Percentiles rank a stretch among this genome's conserved stretches.
These are phyloP conservation scores for Sarotherodon lohbergeri DNA, from an alignment of 2,113 vertebrate genomes.

Conservation along the genomic window DNA sequence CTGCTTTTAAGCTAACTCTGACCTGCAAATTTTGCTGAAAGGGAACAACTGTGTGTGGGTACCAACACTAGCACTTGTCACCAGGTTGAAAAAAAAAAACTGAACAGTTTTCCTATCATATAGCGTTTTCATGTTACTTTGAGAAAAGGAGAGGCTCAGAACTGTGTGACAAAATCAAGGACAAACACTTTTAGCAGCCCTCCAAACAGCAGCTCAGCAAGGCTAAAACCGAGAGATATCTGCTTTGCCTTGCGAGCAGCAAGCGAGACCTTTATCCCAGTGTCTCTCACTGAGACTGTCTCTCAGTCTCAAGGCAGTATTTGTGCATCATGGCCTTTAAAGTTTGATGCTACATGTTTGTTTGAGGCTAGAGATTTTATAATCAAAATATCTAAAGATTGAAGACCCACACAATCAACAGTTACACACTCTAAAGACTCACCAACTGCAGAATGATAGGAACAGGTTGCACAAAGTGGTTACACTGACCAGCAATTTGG, in stretches of 20 bases:
- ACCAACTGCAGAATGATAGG: background rate
- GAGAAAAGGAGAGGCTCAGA: too few species aligned
- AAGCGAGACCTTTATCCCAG: background rate
- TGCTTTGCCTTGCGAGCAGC: background rate
- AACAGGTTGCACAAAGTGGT: background rate
- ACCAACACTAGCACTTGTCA: too few species aligned
- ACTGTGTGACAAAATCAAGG: too few species aligned
- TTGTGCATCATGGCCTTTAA: background rate
- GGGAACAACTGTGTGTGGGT: too few species aligned
- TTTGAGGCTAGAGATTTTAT: background rate
- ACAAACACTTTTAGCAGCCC: too few species aligned
- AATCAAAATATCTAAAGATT: background rate
- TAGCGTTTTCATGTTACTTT: too few species aligned
- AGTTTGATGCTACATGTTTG: background rate
- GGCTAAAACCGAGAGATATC: background rate
- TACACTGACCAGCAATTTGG: background rate
- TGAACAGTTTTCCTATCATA: too few species aligned
- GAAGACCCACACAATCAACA: background rate
- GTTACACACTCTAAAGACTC: background rate
- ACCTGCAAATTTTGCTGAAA: background rate
- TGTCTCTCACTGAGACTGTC: background rate
- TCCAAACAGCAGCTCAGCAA: background rate
- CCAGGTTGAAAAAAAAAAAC: too few species aligned
- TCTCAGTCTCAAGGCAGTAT: background rate
- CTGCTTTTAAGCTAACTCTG: background rate